Base-by-base conservation (phyloP, 1,140 invertebrate genomes). In the Scaptomyza graminum region DNA sequence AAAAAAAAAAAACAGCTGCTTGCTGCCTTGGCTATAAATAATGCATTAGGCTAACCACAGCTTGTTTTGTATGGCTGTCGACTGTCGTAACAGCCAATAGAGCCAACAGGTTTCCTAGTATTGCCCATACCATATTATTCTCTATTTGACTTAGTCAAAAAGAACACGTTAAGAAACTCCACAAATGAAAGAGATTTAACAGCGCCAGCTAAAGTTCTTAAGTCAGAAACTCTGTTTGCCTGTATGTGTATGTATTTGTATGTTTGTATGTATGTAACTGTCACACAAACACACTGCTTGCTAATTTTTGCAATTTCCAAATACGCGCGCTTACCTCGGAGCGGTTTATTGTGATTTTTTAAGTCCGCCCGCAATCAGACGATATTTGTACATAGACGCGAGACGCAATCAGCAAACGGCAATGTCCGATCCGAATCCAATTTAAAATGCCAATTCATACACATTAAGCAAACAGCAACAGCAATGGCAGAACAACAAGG, bases 31-130 rank as follows among this genome's bases (percentile, higher is more conserved):
- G 47, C 74, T 65, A 77, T 77, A 77, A 77, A 77, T 74, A 77
- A 77, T 77, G 65, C 74, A 77, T 77, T 77, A 77, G 65, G 65
- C 61, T 64, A 77, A 77, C 74, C 74, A 25, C 74, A 74, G 64
- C 59, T 57, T 49, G 70, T 54, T 70, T 76, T 76, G 46, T 61
- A 49, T 54, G 22, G 9, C 54, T n/a, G 65, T 28, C 41, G 66
- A 25, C 71, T 74, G 71, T 74, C 65, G 71, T 74, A 69, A 69
- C 59, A 74, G 57, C 57, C 28, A 5, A 41, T 28, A 13, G 28
- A 31, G 18, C 18, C 66, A 69, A 74, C 70, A 44, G 71, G 65
- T 74, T 74, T 69, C 70, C 49, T 72, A n/a, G n/a, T n/a, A 72
- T 43, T 67, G 60, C 59, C 55, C 31, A 65, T 52, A 25, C 13